phyloP scores from a whole-genome alignment of 2,797 vertebrate genomes.

The Ateles fusciceps region DNA sequence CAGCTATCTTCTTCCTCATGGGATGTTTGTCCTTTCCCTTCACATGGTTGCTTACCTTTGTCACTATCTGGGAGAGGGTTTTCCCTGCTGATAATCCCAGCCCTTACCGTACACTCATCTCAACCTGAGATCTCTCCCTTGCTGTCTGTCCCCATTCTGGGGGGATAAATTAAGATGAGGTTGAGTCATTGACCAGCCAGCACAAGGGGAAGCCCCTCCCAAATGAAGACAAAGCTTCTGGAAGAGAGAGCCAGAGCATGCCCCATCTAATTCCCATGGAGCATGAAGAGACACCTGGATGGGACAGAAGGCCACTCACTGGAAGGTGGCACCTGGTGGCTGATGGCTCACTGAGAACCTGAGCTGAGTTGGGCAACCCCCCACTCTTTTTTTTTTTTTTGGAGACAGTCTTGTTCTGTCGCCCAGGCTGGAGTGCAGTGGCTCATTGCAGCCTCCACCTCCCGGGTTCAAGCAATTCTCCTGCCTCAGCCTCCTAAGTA shows the following conservation, averaged over 20 bases:
- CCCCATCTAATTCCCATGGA: background rate
- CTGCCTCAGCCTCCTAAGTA: too few species aligned
- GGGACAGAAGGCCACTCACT: background rate
- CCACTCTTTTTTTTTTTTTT: background rate
- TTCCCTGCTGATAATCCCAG: background rate
- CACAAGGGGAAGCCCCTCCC: background rate
- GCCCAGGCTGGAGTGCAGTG: too few species aligned
- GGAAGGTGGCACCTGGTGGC: background rate
- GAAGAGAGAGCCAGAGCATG: background rate
- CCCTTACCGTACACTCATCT: background rate
- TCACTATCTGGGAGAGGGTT: background rate
- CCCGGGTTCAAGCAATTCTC: too few species aligned
- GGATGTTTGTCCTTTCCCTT: background rate
- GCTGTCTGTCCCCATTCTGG: background rate
- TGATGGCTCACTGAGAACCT: background rate
- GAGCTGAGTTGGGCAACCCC: background rate
- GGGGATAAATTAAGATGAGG: background rate
- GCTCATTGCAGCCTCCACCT: too few species aligned
- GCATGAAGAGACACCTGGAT: background rate
- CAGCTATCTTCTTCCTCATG: background rate
- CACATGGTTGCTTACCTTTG: too few species aligned
- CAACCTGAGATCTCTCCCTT: background rate
- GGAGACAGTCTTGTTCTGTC: too few species aligned
- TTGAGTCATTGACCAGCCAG: background rate
- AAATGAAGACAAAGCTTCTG: background rate